phyloP scores from a whole-genome alignment of 2,888 invertebrate species.

The Agrochola lota region DNA sequence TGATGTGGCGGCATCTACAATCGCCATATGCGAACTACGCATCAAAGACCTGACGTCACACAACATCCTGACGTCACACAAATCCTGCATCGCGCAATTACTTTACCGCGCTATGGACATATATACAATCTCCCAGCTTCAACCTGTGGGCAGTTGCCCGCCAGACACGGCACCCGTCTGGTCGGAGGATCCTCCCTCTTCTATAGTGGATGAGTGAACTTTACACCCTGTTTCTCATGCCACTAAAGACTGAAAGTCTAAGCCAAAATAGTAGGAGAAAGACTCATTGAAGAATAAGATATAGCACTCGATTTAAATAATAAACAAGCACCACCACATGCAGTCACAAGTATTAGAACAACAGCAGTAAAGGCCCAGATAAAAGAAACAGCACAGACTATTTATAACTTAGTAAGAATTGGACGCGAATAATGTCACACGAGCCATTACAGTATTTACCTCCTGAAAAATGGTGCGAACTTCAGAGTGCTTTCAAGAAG shows the following conservation, averaged over 20 bases:
- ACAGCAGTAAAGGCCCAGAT: constrained; percentile 14
- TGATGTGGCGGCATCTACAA: too few relatives aligned
- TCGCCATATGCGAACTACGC: too few relatives aligned
- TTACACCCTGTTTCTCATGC: too few relatives aligned
- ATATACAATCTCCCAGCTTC: too few relatives aligned
- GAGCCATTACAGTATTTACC: constrained; percentile 69
- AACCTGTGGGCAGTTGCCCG: too few relatives aligned
- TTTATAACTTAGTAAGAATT: constrained; percentile 27
- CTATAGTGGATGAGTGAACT: too few relatives aligned
- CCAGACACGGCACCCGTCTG: too few relatives aligned
- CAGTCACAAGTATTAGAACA: constrained; percentile 8
- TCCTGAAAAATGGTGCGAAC: constrained; percentile 69
- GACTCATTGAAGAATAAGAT: not conserved
- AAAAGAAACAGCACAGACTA: constrained; percentile 40
- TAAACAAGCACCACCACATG: constrained; percentile 7
- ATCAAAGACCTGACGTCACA: too few relatives aligned
- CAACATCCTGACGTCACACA: too few relatives aligned
- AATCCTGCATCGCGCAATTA: too few relatives aligned
- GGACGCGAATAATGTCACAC: constrained; percentile 48
- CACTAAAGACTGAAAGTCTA: not conserved
- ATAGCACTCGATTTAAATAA: not conserved
- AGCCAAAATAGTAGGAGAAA: not conserved
- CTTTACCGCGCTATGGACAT: too few relatives aligned
- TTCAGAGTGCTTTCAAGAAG: constrained; percentile 68
- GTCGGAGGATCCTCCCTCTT: too few relatives aligned